Percentiles rank a stretch among this genome's conserved stretches.
Conservation (phyloP, 2,888 invertebrate genomes). For the Strigamia crassipes region DNA sequence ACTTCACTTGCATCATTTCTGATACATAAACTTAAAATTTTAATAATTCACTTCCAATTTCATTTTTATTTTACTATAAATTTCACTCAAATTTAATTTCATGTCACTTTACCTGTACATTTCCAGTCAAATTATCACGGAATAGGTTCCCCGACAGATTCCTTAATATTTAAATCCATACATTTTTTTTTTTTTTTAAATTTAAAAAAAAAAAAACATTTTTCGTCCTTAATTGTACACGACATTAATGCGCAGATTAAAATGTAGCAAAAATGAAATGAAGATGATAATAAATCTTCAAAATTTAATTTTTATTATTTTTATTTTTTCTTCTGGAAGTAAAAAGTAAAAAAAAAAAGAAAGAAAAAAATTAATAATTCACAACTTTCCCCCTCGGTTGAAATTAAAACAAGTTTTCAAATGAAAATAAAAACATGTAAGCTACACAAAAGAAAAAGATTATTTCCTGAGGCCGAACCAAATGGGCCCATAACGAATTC, state of each 20-base stretch:
- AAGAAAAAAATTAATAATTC: constrained; percentile 6
- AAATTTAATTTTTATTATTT: neutral
- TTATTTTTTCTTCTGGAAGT: no score
- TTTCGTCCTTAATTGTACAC: no score
- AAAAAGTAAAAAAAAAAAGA: no score
- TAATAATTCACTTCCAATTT: neutral
- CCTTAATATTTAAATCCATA: constrained; percentile 1
- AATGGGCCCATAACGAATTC: constrained; percentile 3
- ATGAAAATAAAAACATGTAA: neutral
- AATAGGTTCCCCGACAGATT: neutral
- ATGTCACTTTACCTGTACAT: neutral
- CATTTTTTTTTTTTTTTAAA: neutral
- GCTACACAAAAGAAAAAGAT: constrained; percentile 4
- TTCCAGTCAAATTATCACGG: neutral
- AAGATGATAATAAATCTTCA: neutral
- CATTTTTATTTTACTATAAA: neutral
- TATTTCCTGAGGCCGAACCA: constrained; percentile 6
- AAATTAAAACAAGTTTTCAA: constrained; percentile 13
- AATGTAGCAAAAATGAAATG: neutral
- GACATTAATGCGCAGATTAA: neutral
- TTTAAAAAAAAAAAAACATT: no score
- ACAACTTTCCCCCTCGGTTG: neutral
- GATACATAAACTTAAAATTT: neutral
- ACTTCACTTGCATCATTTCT: neutral
- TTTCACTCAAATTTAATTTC: neutral